Conservation (phyloP, 2,113 vertebrate genomes). For the Chamaetylas fuelleborni region DNA sequence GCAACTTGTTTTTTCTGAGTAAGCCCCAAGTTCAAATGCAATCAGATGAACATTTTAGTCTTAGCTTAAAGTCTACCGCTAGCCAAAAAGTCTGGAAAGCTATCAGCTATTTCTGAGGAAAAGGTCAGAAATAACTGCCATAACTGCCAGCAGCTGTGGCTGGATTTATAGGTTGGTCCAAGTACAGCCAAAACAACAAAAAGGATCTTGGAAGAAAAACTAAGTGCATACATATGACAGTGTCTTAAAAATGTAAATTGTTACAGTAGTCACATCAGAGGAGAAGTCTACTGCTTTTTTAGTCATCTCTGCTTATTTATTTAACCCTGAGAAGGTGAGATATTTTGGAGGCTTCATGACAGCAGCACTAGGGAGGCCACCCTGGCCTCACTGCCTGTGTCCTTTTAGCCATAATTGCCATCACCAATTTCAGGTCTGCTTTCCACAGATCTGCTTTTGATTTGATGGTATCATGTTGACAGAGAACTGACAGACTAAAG, state of each 20-base stretch:
- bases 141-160: not conserved
- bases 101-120: constrained; percentile 10
- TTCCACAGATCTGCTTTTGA: not conserved
- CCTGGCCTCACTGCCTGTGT: fast-evolving
- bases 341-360: not conserved
- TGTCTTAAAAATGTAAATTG: not conserved
- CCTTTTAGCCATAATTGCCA: not conserved
- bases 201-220: not conserved
- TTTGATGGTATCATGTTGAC: not conserved
- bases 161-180: not conserved
- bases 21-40: constrained; percentile 13
- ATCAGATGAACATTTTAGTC: constrained; percentile 13
- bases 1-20: not conserved
- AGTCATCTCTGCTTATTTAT: not conserved
- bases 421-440: not conserved
- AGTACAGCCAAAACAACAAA: not conserved
- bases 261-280: not conserved
- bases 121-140: constrained; percentile 38
- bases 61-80: constrained; percentile 8
- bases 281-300: not conserved
- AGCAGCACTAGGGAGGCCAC: not conserved
- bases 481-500: not conserved
- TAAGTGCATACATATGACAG: not conserved
- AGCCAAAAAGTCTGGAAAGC: constrained; percentile 4
- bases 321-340: not conserved